A percentile compares a stretch with the other conserved stretches of the same genome.
Conservation (phyloP, 1,140 invertebrate species). For the Drosophila kepulauana region DNA sequence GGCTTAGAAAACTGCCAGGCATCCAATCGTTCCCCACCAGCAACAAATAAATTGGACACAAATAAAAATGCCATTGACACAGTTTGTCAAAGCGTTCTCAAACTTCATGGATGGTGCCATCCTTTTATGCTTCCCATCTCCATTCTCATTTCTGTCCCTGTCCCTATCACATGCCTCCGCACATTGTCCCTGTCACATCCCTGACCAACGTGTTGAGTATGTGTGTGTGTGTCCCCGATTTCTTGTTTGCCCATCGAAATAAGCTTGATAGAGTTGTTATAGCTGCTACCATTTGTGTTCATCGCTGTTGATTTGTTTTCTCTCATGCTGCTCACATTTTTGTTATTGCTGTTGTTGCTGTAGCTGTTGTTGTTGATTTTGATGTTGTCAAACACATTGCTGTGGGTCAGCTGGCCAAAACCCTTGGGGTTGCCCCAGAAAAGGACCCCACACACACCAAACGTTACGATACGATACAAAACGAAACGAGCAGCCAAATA, state of each 20-base stretch:
- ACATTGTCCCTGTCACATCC: slow-evolving; percentile 32
- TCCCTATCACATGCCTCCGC: slow-evolving; percentile 1
- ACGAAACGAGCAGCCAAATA: slow-evolving; percentile 20
- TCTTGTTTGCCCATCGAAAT: slow-evolving; percentile 77
- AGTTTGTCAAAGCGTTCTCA: slow-evolving; percentile 74
- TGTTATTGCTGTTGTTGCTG: slow-evolving; percentile 2
- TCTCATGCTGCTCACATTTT: slow-evolving; percentile 33
- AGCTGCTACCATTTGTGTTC: slow-evolving; percentile 76
- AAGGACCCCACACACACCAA: not conserved
- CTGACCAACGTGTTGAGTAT: not conserved
- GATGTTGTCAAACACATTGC: slow-evolving; percentile 30
- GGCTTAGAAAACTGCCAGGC: slow-evolving; percentile 79
- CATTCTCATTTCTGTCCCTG: not conserved
- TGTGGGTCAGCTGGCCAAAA: slow-evolving; percentile 36
- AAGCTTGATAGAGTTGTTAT: slow-evolving; percentile 83
- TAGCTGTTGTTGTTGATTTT: slow-evolving; percentile 4
- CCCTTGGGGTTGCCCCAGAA: slow-evolving; percentile 23
- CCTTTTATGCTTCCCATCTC: slow-evolving; percentile 38
- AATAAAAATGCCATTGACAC: slow-evolving; percentile 84
- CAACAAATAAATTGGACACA: slow-evolving; percentile 79
- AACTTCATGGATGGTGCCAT: slow-evolving; percentile 52
- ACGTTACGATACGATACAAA: slow-evolving; percentile 27
- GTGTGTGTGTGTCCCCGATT: slow-evolving; percentile 12
- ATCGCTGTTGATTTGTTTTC: slow-evolving; percentile 79
- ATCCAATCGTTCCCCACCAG: slow-evolving; percentile 62